Evolutionary conservation across 2,113 vertebrate species (phyloP), one percentile per base, ranked within the genome.

Genomic region (Hypanus sabinus): DNA sequence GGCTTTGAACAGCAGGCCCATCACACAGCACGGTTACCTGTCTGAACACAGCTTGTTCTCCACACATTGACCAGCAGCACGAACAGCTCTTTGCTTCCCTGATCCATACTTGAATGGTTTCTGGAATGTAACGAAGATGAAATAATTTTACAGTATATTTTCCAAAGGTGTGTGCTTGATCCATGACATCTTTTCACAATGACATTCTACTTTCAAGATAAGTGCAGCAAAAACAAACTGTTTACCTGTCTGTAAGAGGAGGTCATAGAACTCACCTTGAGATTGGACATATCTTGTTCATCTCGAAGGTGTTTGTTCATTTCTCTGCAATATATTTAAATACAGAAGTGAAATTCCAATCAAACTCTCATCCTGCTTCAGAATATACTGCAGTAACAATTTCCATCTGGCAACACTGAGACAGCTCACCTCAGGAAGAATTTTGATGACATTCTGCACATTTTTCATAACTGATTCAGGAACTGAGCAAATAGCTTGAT

Each of bases 261-360:
- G 0, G 68, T 14, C 22, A 46, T 5, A 36, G 18, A 14, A 46
- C 91, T 14, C 70, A 93, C 70, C 91, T 73, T 33, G 12, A 93
- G 27, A 55, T 65, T 65, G 95, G 95, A 95, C 75, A 98, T 96
- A 95, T 99, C 98, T 79, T 95, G 95, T 95, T 99, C 98, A 93
- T 99, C 98, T 95, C 96, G 97, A 93, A 99, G 96, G 94, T 98
- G 97, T 94, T 98, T 99, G 96, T 99, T 99, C 96, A 98, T 99
- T 96, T 99, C 98, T 96, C 98, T 99, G 95, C 3, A 95, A 94
- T 91, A 80, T 27, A 71, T 20, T 92, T 14, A 12, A 46, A 73
- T 14, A 65, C 0, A 55, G 14, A 55, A 75, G 55, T 16, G 38
- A 62, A 73, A 92, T 46, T 5, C 60, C 33, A 65, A 68, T 0